Evolutionary conservation across 2,888 invertebrate species (phyloP).

Genomic region (Parasteatoda lunata): DNA sequence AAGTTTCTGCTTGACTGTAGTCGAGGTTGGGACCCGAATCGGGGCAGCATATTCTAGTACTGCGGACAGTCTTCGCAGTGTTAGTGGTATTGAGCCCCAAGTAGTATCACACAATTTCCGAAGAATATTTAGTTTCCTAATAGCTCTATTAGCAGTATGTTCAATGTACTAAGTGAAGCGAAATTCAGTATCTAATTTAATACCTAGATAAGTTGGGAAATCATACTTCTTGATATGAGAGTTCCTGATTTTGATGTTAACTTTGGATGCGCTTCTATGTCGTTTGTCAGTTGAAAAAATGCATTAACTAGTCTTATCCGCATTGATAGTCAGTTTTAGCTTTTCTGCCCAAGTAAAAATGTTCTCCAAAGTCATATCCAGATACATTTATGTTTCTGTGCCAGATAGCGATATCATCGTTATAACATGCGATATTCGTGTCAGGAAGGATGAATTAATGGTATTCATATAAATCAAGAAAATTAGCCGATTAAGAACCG

Average conservation of each 20-base stretch:
- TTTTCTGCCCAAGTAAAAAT: neutral
- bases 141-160: constrained; percentile 8
- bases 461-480: neutral
- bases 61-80: neutral
- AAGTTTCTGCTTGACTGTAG: neutral
- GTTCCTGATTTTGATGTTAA: neutral
- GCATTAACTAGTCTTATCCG: constrained; percentile 10
- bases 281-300: constrained; percentile 16
- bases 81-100: neutral
- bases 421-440: neutral
- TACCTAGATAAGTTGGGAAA: constrained; percentile 4
- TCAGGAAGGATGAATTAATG: neutral
- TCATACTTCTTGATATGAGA: neutral
- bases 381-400: neutral
- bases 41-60: constrained; percentile 19
- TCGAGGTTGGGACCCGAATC: constrained; percentile 2
- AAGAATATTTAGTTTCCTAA: constrained; percentile 16
- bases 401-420: neutral
- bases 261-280: neutral
- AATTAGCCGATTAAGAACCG: neutral
- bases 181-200: constrained; percentile 3
- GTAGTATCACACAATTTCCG: neutral
- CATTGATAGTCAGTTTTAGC: constrained; percentile 9
- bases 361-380: neutral
- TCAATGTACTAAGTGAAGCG: constrained; percentile 4